Base-by-base conservation (phyloP, 2,113 vertebrate species). In the Dicentrarchus labrax region DNA sequence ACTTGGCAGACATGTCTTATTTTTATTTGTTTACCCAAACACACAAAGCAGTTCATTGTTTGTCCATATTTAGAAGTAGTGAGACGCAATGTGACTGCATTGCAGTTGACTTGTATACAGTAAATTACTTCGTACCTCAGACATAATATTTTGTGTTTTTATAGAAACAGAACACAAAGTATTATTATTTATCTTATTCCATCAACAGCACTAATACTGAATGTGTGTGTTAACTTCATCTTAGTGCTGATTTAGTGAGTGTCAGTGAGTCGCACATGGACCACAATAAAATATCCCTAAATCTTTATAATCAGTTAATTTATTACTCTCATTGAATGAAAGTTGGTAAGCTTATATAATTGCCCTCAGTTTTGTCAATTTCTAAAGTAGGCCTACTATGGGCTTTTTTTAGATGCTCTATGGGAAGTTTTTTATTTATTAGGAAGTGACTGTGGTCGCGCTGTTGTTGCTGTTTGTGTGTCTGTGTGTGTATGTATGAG, bases 371-470 rank as follows among this genome's bases (percentile, higher is more conserved):
- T 64, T 4, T 38, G 30, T 57, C 51, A 50, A 0, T 24, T 3
- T 59, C 74, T 57, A n/a, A 72, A 83, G 21, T 17, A n/a, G 19
- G n/a, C 11, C 16, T 51, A 39, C 12, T 1, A 15, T 68, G 45
- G 53, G n/a, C 41, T 79, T 48, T 71, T 71, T 84, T 79, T 72
- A 66, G 73, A 80, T 75, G 43, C 45, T 60, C 53, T 13, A 75
- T 64, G 84, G 73, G 82, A 93, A 85, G 83, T 79, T 74, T 86
- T 87, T 79, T 54, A 84, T 86, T 89, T 24, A 87, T 83, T 64
- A 77, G 60, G 76, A 82, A 80, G 69, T 61, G 76, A 15, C 56
- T 59, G 12, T 60, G 11, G 17, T 62, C 16, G 17, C 48, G 57
- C n/a, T 77, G 62, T 77, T 56, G 38, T 56, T 59, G 71, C 47